These are phyloP conservation scores for Meteorus colon DNA, from an alignment of 2,888 invertebrate species.

Conservation along the genomic window DNA sequence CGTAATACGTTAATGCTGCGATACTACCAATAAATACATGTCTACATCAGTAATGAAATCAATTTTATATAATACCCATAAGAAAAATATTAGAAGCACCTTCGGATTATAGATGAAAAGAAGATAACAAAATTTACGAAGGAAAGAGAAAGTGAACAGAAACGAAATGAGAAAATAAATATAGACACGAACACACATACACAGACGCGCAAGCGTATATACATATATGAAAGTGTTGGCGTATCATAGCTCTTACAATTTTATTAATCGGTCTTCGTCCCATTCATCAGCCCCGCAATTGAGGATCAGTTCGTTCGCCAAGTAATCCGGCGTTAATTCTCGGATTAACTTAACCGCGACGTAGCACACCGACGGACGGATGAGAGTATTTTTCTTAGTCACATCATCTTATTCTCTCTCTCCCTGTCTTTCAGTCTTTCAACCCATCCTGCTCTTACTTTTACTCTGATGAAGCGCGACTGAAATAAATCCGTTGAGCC, in stretches of 20 bases:
- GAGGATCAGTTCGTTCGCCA: conserved; percentile 39
- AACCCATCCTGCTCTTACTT: neutral
- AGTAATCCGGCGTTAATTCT: conserved; percentile 53
- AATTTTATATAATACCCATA: neutral
- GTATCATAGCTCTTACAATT: conserved; percentile 35
- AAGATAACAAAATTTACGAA: neutral
- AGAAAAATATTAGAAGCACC: no score
- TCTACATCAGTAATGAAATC: neutral
- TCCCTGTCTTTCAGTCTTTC: neutral
- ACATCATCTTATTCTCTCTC: conserved; percentile 4
- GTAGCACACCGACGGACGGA: conserved; percentile 18
- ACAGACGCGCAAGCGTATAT: neutral
- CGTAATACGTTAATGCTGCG: neutral
- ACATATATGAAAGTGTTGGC: neutral
- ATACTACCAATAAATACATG: neutral
- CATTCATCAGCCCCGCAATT: conserved; percentile 52
- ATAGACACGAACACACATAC: no score
- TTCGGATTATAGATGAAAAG: neutral
- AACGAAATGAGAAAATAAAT: neutral
- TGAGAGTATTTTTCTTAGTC: conserved; percentile 34
- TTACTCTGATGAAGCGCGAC: conserved; percentile 39
- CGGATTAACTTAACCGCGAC: conserved; percentile 51
- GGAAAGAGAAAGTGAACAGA: neutral
- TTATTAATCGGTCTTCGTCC: conserved; percentile 52
- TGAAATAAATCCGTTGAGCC: conserved; percentile 56